Conservation (phyloP, 2,797 vertebrate species). For the Adrianichthys oophorus region DNA sequence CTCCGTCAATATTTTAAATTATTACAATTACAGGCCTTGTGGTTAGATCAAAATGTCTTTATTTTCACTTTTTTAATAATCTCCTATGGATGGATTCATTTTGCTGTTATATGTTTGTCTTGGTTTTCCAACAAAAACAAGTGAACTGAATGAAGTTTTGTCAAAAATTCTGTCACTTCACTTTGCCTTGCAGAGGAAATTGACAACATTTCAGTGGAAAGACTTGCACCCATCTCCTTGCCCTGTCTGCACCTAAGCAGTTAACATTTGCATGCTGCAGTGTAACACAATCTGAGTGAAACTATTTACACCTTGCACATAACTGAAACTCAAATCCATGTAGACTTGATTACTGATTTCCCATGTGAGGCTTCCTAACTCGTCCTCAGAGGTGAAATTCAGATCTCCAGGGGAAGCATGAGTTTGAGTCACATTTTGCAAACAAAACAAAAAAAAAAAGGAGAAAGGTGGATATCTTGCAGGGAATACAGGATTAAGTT, state of each 20-base stretch:
- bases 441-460: too few species aligned
- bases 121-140: not conserved
- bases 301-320: conserved; percentile 27
- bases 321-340: conserved; percentile 17
- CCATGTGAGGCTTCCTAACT: conserved; percentile 25
- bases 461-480: too few species aligned
- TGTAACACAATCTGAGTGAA: conserved; percentile 20
- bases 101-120: not conserved
- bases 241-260: conserved; percentile 18
- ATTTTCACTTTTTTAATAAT: too few species aligned
- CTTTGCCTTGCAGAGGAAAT: too few species aligned
- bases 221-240: conserved; percentile 12
- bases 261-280: not conserved
- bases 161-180: not conserved
- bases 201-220: conserved; percentile 9
- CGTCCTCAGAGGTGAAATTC: conserved; percentile 33
- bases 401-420: conserved; percentile 33
- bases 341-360: conserved; percentile 46
- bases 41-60: too few species aligned
- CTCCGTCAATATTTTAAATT: too few species aligned
- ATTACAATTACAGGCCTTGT: too few species aligned
- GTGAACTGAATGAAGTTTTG: not conserved
- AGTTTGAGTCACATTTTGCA: not conserved
- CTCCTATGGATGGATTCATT: not conserved
- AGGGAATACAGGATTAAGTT: too few species aligned